phyloP scores from a whole-genome alignment of 2,797 vertebrate species.

The Anas bernieri region DNA sequence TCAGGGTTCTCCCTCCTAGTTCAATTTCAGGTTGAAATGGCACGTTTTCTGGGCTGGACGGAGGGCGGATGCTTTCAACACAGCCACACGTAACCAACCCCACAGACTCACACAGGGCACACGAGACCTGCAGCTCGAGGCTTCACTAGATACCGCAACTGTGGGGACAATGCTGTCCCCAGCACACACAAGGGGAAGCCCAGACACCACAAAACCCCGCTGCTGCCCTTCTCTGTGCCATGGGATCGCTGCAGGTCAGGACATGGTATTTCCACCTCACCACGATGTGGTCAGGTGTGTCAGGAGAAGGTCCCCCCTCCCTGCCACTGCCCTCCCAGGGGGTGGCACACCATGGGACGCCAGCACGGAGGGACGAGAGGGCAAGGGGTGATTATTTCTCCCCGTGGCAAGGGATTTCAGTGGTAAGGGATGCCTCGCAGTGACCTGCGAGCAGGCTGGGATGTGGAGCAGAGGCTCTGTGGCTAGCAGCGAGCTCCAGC shows the following conservation, averaged over 20 bases:
- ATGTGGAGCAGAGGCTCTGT: neutral
- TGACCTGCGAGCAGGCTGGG: neutral
- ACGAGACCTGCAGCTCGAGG: neutral
- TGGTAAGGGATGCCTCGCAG: neutral
- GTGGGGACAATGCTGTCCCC: neutral
- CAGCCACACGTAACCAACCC: neutral
- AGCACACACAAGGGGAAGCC: accelerated
- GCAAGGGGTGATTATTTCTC: neutral
- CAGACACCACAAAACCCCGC: neutral
- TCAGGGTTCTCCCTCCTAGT: no score
- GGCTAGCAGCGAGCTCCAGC: neutral
- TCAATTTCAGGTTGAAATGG: neutral
- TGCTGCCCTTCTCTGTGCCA: neutral
- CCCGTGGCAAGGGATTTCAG: neutral
- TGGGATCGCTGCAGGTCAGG: neutral
- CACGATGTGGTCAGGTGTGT: neutral
- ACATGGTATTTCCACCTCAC: neutral
- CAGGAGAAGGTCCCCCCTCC: neutral
- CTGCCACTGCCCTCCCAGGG: accelerated
- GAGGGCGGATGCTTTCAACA: neutral
- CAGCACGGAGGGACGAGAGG: neutral
- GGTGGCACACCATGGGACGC: neutral
- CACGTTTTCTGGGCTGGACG: accelerated
- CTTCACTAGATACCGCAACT: neutral
- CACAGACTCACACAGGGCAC: accelerated